phyloP scores from a whole-genome alignment of 1,140 invertebrate species.

The Calliopsis andreniformis region DNA sequence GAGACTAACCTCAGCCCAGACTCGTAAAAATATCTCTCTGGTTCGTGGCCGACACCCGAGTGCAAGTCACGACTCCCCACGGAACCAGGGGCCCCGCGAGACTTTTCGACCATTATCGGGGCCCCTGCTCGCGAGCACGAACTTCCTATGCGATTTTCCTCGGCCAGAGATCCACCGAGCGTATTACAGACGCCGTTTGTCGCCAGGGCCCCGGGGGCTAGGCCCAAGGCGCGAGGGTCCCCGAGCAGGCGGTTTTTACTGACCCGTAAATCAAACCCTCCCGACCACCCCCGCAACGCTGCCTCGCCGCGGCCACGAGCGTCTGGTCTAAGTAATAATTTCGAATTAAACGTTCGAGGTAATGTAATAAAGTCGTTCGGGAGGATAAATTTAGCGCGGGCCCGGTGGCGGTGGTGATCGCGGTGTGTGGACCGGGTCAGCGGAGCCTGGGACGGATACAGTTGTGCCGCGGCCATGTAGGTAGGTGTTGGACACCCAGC shows the following conservation, averaged over 20 bases:
- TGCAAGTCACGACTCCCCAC: slow-evolving; percentile 50
- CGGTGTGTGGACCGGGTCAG: slow-evolving; percentile 63
- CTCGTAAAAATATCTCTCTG: slow-evolving; percentile 77
- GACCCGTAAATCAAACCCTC: slow-evolving; percentile 73
- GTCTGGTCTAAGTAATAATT: slow-evolving; percentile 75
- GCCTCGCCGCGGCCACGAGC: slow-evolving; percentile 6
- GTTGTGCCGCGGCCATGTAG: slow-evolving; percentile 76
- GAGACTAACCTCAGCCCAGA: slow-evolving; percentile 78
- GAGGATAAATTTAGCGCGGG: slow-evolving; percentile 76
- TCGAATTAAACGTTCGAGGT: slow-evolving; percentile 77
- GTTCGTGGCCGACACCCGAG: slow-evolving; percentile 45
- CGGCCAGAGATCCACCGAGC: too few species aligned
- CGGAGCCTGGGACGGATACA: slow-evolving; percentile 64
- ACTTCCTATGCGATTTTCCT: not conserved
- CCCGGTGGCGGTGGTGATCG: slow-evolving; percentile 56
- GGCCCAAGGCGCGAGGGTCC: too few species aligned
- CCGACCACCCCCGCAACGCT: slow-evolving; percentile 19
- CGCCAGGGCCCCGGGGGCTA: too few species aligned
- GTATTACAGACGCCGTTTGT: too few species aligned
- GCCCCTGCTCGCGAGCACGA: slow-evolving; percentile 51
- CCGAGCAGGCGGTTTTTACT: slow-evolving; percentile 61
- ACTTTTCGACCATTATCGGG: slow-evolving; percentile 66
- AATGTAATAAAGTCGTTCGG: slow-evolving; percentile 79
- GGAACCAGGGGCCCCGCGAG: slow-evolving; percentile 26
- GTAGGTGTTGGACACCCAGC: slow-evolving; percentile 81